These are phyloP conservation scores for Oophaga pumilio DNA, from an alignment of 2,113 vertebrate genomes.

Conservation along the genomic window DNA sequence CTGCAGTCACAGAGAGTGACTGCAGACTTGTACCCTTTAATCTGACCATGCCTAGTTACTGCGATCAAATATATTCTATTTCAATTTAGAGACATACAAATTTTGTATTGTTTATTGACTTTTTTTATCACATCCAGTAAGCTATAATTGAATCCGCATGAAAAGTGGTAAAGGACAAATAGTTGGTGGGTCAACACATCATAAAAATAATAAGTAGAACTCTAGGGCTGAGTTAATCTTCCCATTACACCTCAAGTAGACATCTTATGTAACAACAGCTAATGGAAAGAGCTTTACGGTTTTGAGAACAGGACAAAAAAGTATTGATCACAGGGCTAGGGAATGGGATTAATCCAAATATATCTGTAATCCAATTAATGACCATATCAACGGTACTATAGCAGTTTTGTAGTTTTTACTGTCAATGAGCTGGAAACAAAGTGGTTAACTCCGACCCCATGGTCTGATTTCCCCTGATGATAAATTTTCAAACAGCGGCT, in stretches of 20 bases:
- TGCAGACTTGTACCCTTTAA: too few species aligned
- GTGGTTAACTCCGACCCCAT: slow-evolving; percentile 29
- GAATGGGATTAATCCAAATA: neutral
- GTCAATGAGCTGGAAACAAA: slow-evolving; percentile 8
- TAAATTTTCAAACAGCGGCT: slow-evolving; percentile 48
- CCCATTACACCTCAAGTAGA: neutral
- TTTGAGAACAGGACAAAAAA: neutral
- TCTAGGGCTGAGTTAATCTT: neutral
- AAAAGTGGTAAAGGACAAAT: neutral
- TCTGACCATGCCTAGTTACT: too few species aligned
- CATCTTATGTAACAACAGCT: neutral
- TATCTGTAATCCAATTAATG: neutral
- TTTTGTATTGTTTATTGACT: neutral
- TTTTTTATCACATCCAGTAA: neutral
- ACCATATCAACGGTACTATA: neutral
- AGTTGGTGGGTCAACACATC: neutral
- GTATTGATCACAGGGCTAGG: neutral
- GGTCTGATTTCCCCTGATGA: slow-evolving; percentile 42
- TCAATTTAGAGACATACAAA: neutral
- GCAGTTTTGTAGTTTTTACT: neutral
- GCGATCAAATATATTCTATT: neutral
- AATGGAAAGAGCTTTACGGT: neutral
- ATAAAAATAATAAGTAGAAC: neutral
- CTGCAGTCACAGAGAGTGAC: too few species aligned
- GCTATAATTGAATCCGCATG: neutral